Conservation (phyloP, 2,888 invertebrate species). For the Acanthosepion lycidas region DNA sequence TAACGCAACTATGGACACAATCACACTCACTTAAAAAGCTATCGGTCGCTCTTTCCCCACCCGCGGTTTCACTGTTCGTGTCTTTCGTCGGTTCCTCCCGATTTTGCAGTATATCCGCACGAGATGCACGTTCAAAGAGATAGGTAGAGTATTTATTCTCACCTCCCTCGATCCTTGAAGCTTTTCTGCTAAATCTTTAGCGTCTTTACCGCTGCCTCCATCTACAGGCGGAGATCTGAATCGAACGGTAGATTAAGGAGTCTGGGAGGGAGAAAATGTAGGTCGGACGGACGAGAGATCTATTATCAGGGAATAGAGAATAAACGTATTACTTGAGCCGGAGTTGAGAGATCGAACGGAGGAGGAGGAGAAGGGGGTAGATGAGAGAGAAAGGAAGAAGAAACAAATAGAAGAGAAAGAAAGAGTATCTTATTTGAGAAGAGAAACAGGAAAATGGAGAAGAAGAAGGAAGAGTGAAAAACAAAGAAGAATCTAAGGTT, state of each 20-base stretch:
- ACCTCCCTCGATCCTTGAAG: neutral
- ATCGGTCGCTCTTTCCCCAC: neutral
- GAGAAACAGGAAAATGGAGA: neutral
- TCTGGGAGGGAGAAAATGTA: neutral
- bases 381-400: neutral
- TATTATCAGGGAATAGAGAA: neutral
- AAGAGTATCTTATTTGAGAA: too few relatives aligned
- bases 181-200: neutral
- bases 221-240: neutral
- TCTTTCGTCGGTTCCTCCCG: neutral
- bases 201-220: neutral
- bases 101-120: neutral
- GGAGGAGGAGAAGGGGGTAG: neutral
- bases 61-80: neutral
- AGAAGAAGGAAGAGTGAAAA: neutral
- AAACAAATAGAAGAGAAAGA: neutral
- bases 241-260: neutral
- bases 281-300: neutral
- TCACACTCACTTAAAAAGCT: neutral
- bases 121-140: neutral
- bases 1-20: neutral
- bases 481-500: neutral
- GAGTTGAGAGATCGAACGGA: neutral
- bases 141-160: neutral
- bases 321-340: neutral